Evolutionary conservation across 2,113 vertebrate species (phyloP).

Genomic region (Salvator merianae): DNA sequence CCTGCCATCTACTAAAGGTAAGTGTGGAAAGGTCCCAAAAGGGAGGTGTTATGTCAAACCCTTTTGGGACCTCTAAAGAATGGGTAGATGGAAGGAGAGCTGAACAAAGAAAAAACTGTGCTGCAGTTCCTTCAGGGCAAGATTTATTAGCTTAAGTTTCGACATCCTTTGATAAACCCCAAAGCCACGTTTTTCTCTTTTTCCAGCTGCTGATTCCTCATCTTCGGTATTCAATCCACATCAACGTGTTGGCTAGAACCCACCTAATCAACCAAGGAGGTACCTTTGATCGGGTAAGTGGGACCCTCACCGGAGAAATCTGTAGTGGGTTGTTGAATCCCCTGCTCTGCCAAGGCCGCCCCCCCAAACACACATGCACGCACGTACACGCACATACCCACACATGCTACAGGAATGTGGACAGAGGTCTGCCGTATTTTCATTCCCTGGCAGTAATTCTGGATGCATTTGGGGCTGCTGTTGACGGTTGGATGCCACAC

Average conservation of each 20-base stretch:
- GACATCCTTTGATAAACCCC: not conserved
- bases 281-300: slow-evolving; percentile 64
- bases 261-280: slow-evolving; percentile 63
- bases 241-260: slow-evolving; percentile 59
- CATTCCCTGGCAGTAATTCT: no score
- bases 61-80: no score
- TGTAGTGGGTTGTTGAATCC: not conserved
- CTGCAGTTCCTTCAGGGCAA: not conserved
- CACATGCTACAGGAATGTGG: no score
- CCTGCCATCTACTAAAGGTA: no score
- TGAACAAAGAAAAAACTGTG: not conserved
- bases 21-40: not conserved
- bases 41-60: no score
- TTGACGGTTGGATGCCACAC: no score
- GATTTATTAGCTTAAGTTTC: not conserved
- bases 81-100: not conserved
- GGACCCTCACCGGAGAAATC: not conserved
- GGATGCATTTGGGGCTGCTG: no score
- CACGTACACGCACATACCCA: no score
- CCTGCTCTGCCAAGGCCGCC: not conserved
- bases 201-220: slow-evolving; percentile 65
- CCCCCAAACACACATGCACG: no score
- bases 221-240: slow-evolving; percentile 65
- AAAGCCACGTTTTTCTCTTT: not conserved
- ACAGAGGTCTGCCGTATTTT: no score